These are phyloP conservation scores for Cassiopea xamachana DNA, from an alignment of 30 jellyfish, hydroid and myxozoan species.

Conservation along the genomic window DNA sequence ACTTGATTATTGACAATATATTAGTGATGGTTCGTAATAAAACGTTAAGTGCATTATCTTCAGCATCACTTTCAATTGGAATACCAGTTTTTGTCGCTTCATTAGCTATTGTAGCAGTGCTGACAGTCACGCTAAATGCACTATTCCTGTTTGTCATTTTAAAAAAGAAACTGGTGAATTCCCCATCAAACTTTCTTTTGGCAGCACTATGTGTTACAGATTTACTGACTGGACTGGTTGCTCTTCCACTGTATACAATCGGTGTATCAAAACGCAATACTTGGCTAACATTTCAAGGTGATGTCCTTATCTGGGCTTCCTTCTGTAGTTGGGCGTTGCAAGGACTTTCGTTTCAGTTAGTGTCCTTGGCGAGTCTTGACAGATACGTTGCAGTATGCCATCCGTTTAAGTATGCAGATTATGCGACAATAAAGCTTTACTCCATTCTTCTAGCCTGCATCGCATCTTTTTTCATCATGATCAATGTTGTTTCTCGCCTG, in stretches of 20 bases:
- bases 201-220: background rate
- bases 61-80: background rate
- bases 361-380: slow-evolving; percentile 29
- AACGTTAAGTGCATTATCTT: background rate
- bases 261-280: background rate
- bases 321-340: background rate
- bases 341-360: slow-evolving; percentile 29
- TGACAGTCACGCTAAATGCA: background rate
- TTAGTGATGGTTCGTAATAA: background rate
- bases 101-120: background rate
- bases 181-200: background rate
- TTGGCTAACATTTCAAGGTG: background rate
- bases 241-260: background rate
- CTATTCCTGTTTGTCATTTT: background rate
- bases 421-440: background rate
- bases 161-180: background rate
- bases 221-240: background rate
- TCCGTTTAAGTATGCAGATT: slow-evolving; percentile 19
- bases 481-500: background rate
- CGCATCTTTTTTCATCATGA: background rate
- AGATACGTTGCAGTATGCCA: slow-evolving; percentile 37
- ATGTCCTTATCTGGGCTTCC: background rate
- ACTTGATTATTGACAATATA: too few relatives aligned
- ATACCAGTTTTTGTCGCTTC: background rate
- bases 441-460: background rate